Percentiles rank a stretch among this genome's conserved stretches.
These are phyloP conservation scores for Pandemis heparana DNA, from an alignment of 2,888 invertebrate species.

Conservation along the genomic window DNA sequence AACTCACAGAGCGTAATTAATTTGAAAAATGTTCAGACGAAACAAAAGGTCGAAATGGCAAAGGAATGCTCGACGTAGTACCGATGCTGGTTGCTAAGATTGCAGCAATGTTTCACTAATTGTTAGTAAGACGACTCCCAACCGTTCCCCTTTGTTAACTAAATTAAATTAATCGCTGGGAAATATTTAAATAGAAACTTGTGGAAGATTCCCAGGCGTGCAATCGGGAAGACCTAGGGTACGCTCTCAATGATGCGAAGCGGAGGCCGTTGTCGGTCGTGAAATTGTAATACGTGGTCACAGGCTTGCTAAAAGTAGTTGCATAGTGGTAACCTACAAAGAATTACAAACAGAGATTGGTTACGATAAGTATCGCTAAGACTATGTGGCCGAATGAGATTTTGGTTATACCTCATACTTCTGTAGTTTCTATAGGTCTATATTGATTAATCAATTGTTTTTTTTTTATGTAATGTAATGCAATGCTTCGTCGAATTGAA, in stretches of 20 bases:
- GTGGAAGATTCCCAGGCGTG: slow-evolving; percentile 44
- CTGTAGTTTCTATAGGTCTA: too few species aligned
- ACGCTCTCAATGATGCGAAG: slow-evolving; percentile 14
- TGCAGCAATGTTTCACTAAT: slow-evolving; percentile 75
- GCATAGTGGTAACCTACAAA: too few species aligned
- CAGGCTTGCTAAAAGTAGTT: too few species aligned
- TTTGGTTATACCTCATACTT: too few species aligned
- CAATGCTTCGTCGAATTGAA: too few species aligned
- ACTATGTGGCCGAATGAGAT: too few species aligned
- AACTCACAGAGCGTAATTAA: slow-evolving; percentile 42
- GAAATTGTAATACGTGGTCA: too few species aligned
- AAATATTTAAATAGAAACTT: slow-evolving; percentile 74
- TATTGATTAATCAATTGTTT: too few species aligned
- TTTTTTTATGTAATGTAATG: too few species aligned
- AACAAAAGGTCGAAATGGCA: slow-evolving; percentile 42
- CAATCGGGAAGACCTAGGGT: slow-evolving; percentile 43
- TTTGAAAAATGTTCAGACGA: slow-evolving; percentile 42
- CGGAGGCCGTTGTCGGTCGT: too few species aligned
- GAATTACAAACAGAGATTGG: too few species aligned
- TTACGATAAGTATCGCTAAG: too few species aligned
- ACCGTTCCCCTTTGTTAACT: slow-evolving; percentile 74
- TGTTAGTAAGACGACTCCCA: slow-evolving; percentile 69
- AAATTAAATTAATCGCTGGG: slow-evolving; percentile 81
- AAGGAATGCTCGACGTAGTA: slow-evolving; percentile 43
- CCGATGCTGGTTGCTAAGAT: slow-evolving; percentile 57